Conservation (phyloP, 1,140 invertebrate genomes). For the Aricia agestis region DNA sequence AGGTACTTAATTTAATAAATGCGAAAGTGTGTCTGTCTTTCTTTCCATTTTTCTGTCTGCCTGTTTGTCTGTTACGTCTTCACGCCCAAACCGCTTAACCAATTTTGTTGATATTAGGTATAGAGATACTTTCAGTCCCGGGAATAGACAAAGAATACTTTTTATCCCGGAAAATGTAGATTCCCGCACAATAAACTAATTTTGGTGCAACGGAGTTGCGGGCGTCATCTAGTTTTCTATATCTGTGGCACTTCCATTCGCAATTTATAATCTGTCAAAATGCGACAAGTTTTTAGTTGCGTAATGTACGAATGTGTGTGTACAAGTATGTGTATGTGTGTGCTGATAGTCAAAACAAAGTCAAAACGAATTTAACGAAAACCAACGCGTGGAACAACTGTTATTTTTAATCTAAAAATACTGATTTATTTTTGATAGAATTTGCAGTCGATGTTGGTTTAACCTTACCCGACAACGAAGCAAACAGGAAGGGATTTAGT, state of each 20-base stretch:
- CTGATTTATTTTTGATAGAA: not conserved
- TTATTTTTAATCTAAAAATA: slow-evolving; percentile 1
- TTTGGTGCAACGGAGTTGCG: no score
- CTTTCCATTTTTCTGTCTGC: no score
- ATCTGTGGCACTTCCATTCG: not conserved
- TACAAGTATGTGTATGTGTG: not conserved
- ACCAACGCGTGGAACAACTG: not conserved
- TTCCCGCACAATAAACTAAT: no score
- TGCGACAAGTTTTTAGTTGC: not conserved
- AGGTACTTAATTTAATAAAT: no score
- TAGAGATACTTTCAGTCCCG: no score
- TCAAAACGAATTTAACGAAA: not conserved
- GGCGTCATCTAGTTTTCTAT: not conserved
- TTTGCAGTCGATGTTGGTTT: not conserved
- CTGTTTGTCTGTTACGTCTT: no score
- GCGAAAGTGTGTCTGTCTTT: no score
- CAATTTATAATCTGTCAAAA: not conserved
- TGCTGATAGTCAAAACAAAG: not conserved
- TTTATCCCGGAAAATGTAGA: no score
- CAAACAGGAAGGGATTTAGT: no score
- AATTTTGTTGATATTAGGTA: no score
- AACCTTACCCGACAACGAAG: not conserved
- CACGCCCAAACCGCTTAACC: no score
- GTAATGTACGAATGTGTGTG: not conserved
- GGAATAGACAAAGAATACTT: no score